Percentiles rank a stretch among this genome's conserved stretches.
phyloP scores from a whole-genome alignment of 1,140 invertebrate genomes.

The Brachionus rotundiformis region DNA sequence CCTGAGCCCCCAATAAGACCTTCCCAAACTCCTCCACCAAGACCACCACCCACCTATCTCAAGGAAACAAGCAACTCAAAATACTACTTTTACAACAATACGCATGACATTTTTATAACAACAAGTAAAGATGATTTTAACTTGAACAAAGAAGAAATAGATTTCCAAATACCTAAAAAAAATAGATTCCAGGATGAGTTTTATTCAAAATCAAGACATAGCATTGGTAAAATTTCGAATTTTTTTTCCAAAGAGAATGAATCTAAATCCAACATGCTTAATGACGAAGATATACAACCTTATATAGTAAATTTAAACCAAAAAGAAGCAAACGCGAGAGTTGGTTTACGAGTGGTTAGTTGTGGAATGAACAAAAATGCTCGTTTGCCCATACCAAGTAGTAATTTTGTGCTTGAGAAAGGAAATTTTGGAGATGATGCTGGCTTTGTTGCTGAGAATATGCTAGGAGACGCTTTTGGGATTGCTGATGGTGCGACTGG shows the following conservation, averaged over 20 bases:
- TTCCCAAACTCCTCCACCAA: background rate
- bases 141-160: background rate
- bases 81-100: slow-evolving; percentile 22
- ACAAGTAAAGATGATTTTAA: background rate
- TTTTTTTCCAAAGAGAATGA: slow-evolving; percentile 2
- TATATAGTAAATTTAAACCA: slow-evolving; percentile 4
- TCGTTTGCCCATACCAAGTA: slow-evolving; percentile 35
- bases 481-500: slow-evolving; percentile 94
- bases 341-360: background rate
- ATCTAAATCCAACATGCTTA: background rate
- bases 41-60: slow-evolving; percentile 27
- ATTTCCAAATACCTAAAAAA: slow-evolving; percentile 31
- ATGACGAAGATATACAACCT: background rate
- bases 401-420: slow-evolving; percentile 36
- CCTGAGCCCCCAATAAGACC: background rate
- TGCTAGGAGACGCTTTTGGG: slow-evolving; percentile 87
- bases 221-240: background rate
- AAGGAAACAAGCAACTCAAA: background rate
- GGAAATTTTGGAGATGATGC: slow-evolving; percentile 85
- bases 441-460: slow-evolving; percentile 85
- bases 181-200: slow-evolving; percentile 2
- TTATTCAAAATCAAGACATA: slow-evolving; percentile 32
- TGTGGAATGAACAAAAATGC: slow-evolving; percentile 49
- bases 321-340: background rate
- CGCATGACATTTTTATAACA: slow-evolving; percentile 7